A percentile compares a stretch with the other conserved stretches of the same genome.
Evolutionary conservation across 2,888 invertebrate genomes (phyloP).

Genomic region (Ophraella communa): DNA sequence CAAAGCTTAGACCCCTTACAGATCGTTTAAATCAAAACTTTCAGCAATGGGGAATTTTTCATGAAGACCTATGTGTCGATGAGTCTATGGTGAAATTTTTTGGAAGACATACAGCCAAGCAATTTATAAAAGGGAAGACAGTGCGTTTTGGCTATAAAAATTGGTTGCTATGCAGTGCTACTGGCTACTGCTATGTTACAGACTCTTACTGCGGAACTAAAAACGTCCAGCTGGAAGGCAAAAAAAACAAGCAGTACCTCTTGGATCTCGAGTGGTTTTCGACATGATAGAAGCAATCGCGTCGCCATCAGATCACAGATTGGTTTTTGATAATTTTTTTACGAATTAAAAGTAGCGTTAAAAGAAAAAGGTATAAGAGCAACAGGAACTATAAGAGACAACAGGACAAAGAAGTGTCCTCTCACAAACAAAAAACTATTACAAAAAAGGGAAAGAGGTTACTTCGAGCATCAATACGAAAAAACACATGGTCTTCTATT

Average conservation of each 20-base stretch:
- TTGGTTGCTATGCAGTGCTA: slow-evolving; percentile 43
- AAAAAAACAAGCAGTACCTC: slow-evolving; percentile 6
- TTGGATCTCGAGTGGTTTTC: slow-evolving; percentile 39
- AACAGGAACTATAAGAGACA: slow-evolving; percentile 19
- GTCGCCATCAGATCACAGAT: slow-evolving; percentile 6
- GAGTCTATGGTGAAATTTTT: slow-evolving; percentile 45
- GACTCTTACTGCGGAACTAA: slow-evolving; percentile 40
- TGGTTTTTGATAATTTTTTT: slow-evolving; percentile 37
- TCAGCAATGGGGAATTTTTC: slow-evolving; percentile 39
- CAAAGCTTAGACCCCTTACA: slow-evolving; percentile 32
- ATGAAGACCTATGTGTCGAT: slow-evolving; percentile 40
- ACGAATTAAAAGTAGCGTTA: slow-evolving; percentile 20
- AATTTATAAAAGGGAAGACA: slow-evolving; percentile 42
- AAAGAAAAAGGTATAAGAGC: slow-evolving; percentile 7
- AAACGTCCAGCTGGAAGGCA: not conserved
- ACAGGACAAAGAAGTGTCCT: slow-evolving; percentile 10
- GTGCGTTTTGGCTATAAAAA: slow-evolving; percentile 47
- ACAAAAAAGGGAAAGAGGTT: slow-evolving; percentile 6
- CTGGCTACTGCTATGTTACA: slow-evolving; percentile 41
- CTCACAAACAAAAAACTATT: not conserved
- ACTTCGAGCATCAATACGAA: slow-evolving; percentile 12
- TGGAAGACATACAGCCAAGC: slow-evolving; percentile 42
- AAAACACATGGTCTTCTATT: slow-evolving; percentile 11
- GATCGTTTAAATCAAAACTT: slow-evolving; percentile 36
- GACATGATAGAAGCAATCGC: slow-evolving; percentile 27